Percentiles rank a stretch among this genome's conserved stretches.
phyloP scores from a whole-genome alignment of 2,113 vertebrate species.

The Aythya baeri region DNA sequence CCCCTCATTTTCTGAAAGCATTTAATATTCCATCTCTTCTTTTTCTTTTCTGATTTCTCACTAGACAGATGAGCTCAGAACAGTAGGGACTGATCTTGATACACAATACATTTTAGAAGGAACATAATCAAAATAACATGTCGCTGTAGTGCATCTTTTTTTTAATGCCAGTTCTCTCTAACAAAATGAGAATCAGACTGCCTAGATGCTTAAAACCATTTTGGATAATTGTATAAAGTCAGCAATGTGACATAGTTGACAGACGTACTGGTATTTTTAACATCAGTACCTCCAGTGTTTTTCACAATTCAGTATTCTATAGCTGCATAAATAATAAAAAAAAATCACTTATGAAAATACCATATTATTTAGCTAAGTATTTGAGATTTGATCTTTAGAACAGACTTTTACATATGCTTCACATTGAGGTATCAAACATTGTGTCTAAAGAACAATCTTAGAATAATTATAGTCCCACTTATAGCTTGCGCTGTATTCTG shows the following conservation, averaged over 20 bases:
- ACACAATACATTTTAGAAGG: not conserved
- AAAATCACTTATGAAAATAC: not conserved
- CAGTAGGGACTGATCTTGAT: slow-evolving; percentile 38
- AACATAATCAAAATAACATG: slow-evolving; percentile 12
- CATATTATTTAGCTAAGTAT: not conserved
- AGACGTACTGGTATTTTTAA: not conserved
- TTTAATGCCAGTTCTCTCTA: not conserved
- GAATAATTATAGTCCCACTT: not conserved
- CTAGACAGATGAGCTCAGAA: slow-evolving; percentile 26
- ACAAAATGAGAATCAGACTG: slow-evolving; percentile 25
- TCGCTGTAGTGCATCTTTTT: not conserved
- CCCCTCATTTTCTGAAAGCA: slow-evolving; percentile 25
- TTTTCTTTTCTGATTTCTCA: slow-evolving; percentile 18
- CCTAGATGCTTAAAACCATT: slow-evolving; percentile 5
- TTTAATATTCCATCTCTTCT: slow-evolving; percentile 40
- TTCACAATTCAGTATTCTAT: not conserved
- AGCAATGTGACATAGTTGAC: not conserved
- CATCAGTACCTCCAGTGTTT: not conserved
- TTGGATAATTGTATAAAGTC: not conserved
- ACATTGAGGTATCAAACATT: not conserved
- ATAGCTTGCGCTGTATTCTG: not conserved
- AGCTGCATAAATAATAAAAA: not conserved
- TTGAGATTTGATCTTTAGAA: not conserved
- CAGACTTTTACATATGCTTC: not conserved
- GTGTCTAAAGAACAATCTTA: not conserved